Conservation (phyloP, 2,797 vertebrate species). For the Spinus pinus region DNA sequence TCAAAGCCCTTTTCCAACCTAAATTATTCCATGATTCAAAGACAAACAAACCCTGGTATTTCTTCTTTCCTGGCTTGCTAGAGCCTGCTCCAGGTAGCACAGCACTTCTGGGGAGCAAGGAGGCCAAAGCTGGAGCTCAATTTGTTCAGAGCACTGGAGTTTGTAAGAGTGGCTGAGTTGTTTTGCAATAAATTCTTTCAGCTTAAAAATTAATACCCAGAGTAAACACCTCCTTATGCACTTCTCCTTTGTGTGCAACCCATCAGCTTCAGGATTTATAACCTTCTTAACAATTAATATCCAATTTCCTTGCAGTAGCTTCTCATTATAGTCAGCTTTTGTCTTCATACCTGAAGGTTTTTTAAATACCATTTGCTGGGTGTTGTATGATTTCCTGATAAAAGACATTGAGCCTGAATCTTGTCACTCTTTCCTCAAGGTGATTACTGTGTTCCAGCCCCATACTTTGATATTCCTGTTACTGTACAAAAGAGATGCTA, state of each 20-base stretch:
- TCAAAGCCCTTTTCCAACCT: background rate
- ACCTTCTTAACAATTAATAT: conserved; percentile 41
- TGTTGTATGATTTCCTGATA: background rate
- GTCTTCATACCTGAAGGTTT: background rate
- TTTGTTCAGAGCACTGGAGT: background rate
- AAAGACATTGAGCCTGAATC: background rate
- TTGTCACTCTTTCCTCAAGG: background rate
- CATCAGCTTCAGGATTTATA: conserved; percentile 12
- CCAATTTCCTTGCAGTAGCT: conserved; percentile 3
- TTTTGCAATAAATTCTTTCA: background rate
- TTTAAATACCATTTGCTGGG: background rate
- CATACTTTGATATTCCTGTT: background rate
- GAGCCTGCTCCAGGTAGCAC: background rate
- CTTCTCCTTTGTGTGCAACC: background rate
- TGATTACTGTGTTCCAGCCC: background rate
- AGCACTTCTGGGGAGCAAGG: background rate
- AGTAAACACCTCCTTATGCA: conserved; percentile 18
- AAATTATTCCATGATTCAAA: background rate
- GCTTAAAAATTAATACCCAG: conserved; percentile 13
- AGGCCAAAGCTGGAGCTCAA: background rate
- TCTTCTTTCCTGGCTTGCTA: background rate
- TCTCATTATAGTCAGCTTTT: background rate
- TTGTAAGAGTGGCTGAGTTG: background rate
- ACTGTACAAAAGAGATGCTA: background rate
- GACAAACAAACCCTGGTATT: background rate